phyloP scores from a whole-genome alignment of 2,797 vertebrate species.

The Gorsachius magnificus region DNA sequence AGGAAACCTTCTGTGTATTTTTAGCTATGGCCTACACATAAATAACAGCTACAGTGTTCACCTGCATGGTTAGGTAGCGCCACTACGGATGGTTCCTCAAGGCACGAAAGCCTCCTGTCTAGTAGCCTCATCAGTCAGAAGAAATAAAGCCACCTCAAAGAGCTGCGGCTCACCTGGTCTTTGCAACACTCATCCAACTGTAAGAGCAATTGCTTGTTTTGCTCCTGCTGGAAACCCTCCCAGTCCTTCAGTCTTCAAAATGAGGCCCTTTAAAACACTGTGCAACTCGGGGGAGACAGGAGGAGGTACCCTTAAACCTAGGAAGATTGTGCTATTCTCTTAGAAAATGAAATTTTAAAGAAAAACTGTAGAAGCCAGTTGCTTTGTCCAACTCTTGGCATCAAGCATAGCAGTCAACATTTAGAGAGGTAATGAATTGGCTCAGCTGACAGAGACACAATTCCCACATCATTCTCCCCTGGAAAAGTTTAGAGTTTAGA shows the following conservation, averaged over 20 bases:
- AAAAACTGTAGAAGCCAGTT: not conserved
- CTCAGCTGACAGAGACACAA: not conserved
- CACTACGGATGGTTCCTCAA: not conserved
- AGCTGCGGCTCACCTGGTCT: not conserved
- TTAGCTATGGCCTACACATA: not conserved
- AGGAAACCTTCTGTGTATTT: not conserved
- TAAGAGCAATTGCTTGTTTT: not conserved
- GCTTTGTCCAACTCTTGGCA: not conserved
- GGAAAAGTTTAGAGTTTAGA: not conserved
- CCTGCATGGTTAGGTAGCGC: not conserved
- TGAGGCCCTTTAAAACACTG: not conserved
- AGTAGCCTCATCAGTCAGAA: not conserved
- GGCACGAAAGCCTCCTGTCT: not conserved
- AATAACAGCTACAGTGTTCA: fast-evolving
- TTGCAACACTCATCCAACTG: not conserved
- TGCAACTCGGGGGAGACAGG: not conserved
- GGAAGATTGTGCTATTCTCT: not conserved
- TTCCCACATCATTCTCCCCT: not conserved
- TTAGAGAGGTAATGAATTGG: not conserved
- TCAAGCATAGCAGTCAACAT: not conserved
- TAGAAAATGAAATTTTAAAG: not conserved
- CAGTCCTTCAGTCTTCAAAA: not conserved
- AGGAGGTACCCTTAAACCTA: not conserved
- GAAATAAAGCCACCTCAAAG: not conserved
- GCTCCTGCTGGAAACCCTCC: not conserved